A percentile compares a stretch with the other conserved stretches of the same genome.
phyloP scores from a whole-genome alignment of 1,140 invertebrate genomes.

The Tetragonula clypearis region DNA sequence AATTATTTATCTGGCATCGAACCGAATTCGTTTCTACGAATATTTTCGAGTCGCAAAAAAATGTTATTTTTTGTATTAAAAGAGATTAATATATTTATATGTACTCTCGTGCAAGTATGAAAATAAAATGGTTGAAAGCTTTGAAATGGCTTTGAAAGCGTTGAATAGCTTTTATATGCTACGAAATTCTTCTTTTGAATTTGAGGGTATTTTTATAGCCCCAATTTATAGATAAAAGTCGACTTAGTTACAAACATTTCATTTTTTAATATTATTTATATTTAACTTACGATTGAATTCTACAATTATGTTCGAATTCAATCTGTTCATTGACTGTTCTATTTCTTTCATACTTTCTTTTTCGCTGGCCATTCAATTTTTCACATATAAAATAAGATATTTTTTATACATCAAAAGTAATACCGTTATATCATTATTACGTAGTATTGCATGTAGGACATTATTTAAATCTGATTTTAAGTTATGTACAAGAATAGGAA shows the following conservation, averaged over 20 bases:
- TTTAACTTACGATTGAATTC: constrained; percentile 50
- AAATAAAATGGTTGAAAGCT: constrained; percentile 13
- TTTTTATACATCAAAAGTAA: constrained; percentile 69
- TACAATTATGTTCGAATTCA: constrained; percentile 55
- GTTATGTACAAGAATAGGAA: constrained; percentile 72
- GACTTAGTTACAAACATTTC: constrained; percentile 7
- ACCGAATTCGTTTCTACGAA: constrained; percentile 10
- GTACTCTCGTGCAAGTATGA: constrained; percentile 31
- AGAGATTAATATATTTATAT: constrained; percentile 19
- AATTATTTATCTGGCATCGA: constrained; percentile 14
- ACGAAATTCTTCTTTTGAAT: background rate
- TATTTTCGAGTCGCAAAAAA: constrained; percentile 2
- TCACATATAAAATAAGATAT: constrained; percentile 67
- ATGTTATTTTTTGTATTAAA: constrained; percentile 48
- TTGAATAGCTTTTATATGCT: constrained; percentile 7
- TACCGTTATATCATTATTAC: constrained; percentile 54
- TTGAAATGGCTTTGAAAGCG: too few relatives aligned
- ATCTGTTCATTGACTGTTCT: constrained; percentile 52
- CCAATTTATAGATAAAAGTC: constrained; percentile 28
- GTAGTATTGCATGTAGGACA: constrained; percentile 63
- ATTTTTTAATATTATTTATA: constrained; percentile 44
- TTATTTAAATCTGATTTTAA: constrained; percentile 57
- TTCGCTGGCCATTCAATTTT: constrained; percentile 49
- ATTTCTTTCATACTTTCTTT: constrained; percentile 52
- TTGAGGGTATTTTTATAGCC: constrained; percentile 9